Conservation (phyloP, 2,797 vertebrate species). For the Arnoldichthys spilopterus region DNA sequence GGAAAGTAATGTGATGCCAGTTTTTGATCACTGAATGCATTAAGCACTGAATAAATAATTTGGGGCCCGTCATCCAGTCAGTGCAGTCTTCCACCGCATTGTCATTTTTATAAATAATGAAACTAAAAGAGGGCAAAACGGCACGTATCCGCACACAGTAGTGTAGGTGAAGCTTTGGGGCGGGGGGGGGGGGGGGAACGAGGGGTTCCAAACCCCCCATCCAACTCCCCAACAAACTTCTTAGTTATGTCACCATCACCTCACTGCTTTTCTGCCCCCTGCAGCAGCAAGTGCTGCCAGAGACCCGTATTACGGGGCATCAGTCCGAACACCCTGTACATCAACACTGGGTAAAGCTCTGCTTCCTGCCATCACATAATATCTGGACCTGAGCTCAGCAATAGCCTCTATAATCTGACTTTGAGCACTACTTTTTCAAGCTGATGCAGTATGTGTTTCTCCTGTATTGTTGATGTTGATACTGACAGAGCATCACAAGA, state of each 20-base stretch:
- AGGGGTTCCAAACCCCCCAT: constrained; percentile 8
- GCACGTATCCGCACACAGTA: background rate
- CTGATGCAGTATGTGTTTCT: no score
- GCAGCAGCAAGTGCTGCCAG: background rate
- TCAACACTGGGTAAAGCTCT: background rate
- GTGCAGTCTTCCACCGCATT: no score
- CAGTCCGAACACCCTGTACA: background rate
- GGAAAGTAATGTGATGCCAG: background rate
- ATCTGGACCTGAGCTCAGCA: background rate
- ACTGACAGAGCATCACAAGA: no score
- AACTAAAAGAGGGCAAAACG: background rate
- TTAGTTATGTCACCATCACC: constrained; percentile 41
- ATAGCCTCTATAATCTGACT: background rate
- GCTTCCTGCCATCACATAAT: background rate
- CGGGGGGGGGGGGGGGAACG: constrained; percentile 4
- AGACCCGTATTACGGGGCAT: background rate
- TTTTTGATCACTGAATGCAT: background rate
- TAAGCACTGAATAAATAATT: background rate
- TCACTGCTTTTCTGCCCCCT: background rate
- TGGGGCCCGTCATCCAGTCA: background rate
- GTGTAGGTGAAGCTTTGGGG: background rate
- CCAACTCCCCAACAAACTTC: constrained; percentile 14
- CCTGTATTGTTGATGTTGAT: no score
- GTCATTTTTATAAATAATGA: background rate
- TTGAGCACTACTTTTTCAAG: no score